Percentiles rank a stretch among this genome's conserved stretches.
phyloP scores from a whole-genome alignment of 1,140 invertebrate genomes.

The Paraescarpia echinospica region DNA sequence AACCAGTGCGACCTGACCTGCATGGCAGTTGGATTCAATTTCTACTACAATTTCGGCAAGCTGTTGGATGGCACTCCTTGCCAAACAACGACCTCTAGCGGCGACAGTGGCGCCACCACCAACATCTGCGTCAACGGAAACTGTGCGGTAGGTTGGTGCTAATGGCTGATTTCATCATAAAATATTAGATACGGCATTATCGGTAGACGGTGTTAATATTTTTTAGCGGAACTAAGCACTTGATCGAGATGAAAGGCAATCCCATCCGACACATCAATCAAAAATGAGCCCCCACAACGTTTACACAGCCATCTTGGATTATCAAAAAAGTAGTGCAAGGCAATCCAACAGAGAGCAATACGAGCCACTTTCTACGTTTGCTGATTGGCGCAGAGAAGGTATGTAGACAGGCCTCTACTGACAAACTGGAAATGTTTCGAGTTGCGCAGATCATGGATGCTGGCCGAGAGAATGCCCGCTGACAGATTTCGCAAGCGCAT shows the following conservation, averaged over 20 bases:
- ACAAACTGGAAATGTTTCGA: no score
- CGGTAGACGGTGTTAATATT: not conserved
- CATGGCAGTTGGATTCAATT: slow-evolving; percentile 8
- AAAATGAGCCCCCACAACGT: not conserved
- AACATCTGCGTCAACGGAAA: not conserved
- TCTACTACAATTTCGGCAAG: slow-evolving; percentile 16
- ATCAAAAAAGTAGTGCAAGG: not conserved
- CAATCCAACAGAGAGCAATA: not conserved
- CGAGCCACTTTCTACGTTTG: no score
- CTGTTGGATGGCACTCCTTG: slow-evolving; percentile 1
- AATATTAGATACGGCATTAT: not conserved
- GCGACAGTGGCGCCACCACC: not conserved
- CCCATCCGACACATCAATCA: not conserved
- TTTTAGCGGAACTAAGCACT: not conserved
- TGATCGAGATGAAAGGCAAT: not conserved
- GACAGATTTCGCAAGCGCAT: no score
- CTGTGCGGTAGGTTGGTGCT: not conserved
- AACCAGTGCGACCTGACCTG: not conserved
- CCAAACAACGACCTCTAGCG: not conserved
- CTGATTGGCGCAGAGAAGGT: no score
- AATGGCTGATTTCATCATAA: not conserved
- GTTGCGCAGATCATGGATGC: no score
- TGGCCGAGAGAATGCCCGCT: no score
- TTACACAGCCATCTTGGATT: not conserved
- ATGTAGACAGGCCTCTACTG: no score